Conservation (phyloP, 30 jellyfish, hydroid and myxozoan species). For the Phacellophora camtschatica region DNA sequence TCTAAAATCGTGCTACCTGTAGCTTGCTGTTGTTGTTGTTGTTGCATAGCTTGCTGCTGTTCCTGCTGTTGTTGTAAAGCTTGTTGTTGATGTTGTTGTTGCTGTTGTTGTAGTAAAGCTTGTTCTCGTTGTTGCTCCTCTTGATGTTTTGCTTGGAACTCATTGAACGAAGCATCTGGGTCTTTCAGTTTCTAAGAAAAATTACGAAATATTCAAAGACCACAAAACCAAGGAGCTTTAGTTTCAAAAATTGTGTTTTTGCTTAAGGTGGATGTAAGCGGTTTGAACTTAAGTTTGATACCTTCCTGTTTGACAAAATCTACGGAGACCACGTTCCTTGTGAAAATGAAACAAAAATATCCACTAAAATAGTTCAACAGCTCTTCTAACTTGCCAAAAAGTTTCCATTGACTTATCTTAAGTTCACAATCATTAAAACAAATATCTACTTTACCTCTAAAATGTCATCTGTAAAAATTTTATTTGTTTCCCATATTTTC, state of each 20-base stretch:
- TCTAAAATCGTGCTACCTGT: not conserved
- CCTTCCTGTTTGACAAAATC: no score
- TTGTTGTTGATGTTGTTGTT: constrained; percentile 51
- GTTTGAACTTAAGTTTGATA: no score
- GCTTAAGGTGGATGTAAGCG: no score
- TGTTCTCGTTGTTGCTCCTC: constrained; percentile 71
- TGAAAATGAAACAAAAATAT: no score
- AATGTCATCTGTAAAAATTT: constrained; percentile 58
- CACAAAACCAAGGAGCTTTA: no score
- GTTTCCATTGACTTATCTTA: no score
- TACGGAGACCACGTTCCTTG: no score
- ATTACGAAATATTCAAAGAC: not conserved
- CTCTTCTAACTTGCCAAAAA: no score
- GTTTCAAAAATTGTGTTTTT: no score
- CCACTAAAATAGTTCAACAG: no score
- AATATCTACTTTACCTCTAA: no score
- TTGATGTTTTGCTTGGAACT: constrained; percentile 41
- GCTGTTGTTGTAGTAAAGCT: constrained; percentile 35
- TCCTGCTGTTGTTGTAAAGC: constrained; percentile 54
- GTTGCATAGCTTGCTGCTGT: constrained; percentile 10
- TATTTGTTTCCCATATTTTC: constrained; percentile 92
- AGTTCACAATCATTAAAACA: no score
- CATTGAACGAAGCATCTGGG: constrained; percentile 65
- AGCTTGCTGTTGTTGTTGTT: constrained; percentile 22
- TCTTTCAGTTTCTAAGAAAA: constrained; percentile 61